Evolutionary conservation across 1,140 invertebrate genomes (phyloP), one percentile per base, ranked within the genome.

Genomic region (Frieseomelitta varia): DNA sequence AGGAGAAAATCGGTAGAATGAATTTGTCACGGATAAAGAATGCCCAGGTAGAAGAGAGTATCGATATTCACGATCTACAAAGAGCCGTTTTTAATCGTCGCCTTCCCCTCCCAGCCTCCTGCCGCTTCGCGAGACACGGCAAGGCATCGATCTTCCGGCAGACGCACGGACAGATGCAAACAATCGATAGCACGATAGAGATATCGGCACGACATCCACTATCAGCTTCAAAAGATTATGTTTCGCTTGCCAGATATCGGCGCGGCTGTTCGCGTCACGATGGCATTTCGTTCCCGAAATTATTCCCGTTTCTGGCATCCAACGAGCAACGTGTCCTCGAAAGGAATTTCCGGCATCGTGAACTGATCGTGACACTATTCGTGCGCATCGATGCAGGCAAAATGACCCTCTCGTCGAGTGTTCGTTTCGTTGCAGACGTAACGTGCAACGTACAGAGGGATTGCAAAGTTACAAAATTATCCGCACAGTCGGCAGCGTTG

Each of bases 201-300:
- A 19, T 73, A 63, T 69, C 63, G 51, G 63, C 55, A 85, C 84
- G 87, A 81, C 88, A 91, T 88, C 87, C 87, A 86, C 81, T 86
- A 90, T 90, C 71, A 78, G 78, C 74, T 80, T 85, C 77, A 80
- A 90, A 92, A 91, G 87, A 82, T 86, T 87, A 88, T 82, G 84
- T 88, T 75, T 77, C 75, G 30, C 81, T 47, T 34, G 71, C 39
- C 17, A 34, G 79, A 88, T 80, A 85, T 79, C 65, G 51, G 51
- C 82, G 14, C 51, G 30, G 47, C 63, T 82, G 81, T 17, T 15
- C 74, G 39, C 56, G 76, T 67, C 58, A 79, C 24, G 74, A 21
- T 63, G 51, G 47, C 34, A 47, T 51, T 27, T 85, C 69, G 67
- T 74, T 69, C 39, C 27, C 58, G 76, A 89, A 73, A 87, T 85